phyloP scores from a whole-genome alignment of 2,797 vertebrate species.

The Lacerta viridis region DNA sequence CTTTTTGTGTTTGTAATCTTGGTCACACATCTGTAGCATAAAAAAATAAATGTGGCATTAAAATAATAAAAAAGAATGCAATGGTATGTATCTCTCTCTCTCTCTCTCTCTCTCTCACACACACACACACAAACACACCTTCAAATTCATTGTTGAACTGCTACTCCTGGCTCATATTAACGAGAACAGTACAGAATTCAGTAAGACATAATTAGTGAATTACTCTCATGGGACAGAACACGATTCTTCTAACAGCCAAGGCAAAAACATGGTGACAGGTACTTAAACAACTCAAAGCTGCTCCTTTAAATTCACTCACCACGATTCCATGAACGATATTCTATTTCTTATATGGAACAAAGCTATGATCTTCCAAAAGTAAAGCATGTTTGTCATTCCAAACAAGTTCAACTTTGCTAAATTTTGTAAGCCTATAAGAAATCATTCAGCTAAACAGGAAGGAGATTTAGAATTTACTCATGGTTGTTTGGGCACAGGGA shows the following conservation, averaged over 20 bases:
- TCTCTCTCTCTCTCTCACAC: too few species aligned
- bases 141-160: background rate
- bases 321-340: background rate
- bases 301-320: background rate
- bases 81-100: background rate
- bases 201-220: background rate
- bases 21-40: background rate
- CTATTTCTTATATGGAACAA: background rate
- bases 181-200: background rate
- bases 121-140: too few species aligned
- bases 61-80: background rate
- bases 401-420: background rate
- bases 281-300: too few species aligned
- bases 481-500: background rate
- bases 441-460: background rate
- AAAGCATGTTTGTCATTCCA: background rate
- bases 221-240: background rate
- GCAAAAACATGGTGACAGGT: background rate
- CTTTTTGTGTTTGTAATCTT: constrained; percentile 3
- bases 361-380: background rate
- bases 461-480: background rate
- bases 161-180: background rate
- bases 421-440: background rate
- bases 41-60: background rate
- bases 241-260: background rate